Percentiles rank a stretch among this genome's conserved stretches.
phyloP scores from a whole-genome alignment of 2,888 invertebrate species.

The Polyploca ridens region DNA sequence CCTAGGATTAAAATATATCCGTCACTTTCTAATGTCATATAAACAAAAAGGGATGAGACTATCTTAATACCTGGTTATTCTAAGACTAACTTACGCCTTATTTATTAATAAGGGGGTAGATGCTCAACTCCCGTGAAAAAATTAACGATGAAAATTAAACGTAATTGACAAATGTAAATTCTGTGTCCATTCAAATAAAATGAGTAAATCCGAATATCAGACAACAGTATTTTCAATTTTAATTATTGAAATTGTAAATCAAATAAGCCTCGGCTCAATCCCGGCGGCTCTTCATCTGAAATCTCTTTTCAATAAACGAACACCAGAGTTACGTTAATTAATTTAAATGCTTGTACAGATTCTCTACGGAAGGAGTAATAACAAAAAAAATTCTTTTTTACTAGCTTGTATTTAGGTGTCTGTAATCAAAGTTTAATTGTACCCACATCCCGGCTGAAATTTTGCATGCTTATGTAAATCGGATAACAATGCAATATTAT shows the following conservation, averaged over 20 bases:
- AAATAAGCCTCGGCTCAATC: conserved; percentile 5
- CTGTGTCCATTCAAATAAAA: not conserved
- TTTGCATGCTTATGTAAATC: too few species aligned
- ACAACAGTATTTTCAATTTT: conserved; percentile 5
- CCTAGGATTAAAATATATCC: too few species aligned
- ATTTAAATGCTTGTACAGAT: conserved; percentile 2
- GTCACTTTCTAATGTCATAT: too few species aligned
- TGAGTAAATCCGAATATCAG: conserved; percentile 2
- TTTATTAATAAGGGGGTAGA: too few species aligned
- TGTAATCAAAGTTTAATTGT: too few species aligned
- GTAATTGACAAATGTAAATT: not conserved
- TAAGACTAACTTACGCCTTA: too few species aligned
- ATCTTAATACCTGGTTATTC: too few species aligned
- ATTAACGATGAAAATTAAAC: not conserved
- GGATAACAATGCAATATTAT: too few species aligned
- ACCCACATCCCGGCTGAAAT: too few species aligned
- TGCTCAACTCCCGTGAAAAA: not conserved
- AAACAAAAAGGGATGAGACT: too few species aligned
- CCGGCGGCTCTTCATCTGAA: conserved; percentile 4
- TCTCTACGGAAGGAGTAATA: not conserved
- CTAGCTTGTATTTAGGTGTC: not conserved
- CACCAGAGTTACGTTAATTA: not conserved
- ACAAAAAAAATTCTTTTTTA: too few species aligned
- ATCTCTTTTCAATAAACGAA: not conserved
- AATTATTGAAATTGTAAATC: conserved; percentile 9